Evolutionary conservation across 2,113 vertebrate genomes (phyloP).

Genomic region (Paedocypris sp.): DNA sequence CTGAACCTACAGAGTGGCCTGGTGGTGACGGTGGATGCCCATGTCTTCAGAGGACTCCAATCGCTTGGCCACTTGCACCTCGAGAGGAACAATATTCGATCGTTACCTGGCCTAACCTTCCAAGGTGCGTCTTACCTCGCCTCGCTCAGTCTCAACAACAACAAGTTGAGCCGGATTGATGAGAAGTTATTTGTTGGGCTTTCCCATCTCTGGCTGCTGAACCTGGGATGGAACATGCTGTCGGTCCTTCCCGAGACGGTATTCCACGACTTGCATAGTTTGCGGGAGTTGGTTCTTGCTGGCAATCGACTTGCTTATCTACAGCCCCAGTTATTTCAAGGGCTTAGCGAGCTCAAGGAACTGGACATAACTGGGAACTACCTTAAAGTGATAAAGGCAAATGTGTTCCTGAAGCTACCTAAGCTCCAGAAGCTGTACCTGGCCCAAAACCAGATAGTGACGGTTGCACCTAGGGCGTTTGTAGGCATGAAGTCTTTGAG

Average conservation of each 20-base stretch:
- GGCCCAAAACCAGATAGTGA: slow-evolving; percentile 75
- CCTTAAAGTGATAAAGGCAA: slow-evolving; percentile 77
- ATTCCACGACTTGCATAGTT: slow-evolving; percentile 73
- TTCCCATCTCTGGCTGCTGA: slow-evolving; percentile 82
- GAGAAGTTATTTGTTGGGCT: slow-evolving; percentile 78
- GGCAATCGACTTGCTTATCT: slow-evolving; percentile 88
- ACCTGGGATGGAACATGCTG: slow-evolving; percentile 87
- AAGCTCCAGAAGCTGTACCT: slow-evolving; percentile 90
- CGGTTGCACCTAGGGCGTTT: slow-evolving; percentile 79
- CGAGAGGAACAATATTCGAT: slow-evolving; percentile 71
- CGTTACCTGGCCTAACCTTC: slow-evolving; percentile 64
- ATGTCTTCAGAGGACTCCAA: slow-evolving; percentile 71
- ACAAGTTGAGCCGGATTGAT: slow-evolving; percentile 74
- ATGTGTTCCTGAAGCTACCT: slow-evolving; percentile 75
- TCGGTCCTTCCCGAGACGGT: slow-evolving; percentile 72
- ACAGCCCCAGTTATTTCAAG: slow-evolving; percentile 80
- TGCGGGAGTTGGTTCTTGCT: slow-evolving; percentile 78
- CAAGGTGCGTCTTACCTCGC: slow-evolving; percentile 73
- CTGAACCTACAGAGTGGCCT: slow-evolving; percentile 80
- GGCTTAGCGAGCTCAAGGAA: slow-evolving; percentile 79
- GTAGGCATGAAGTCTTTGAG: slow-evolving; percentile 80
- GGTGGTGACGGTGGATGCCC: slow-evolving; percentile 66
- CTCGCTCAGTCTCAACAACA: slow-evolving; percentile 81
- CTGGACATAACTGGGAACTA: slow-evolving; percentile 80
- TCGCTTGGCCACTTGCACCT: slow-evolving; percentile 76